Conservation (phyloP, 2,113 vertebrate genomes). For the Girardinichthys multiradiatus region DNA sequence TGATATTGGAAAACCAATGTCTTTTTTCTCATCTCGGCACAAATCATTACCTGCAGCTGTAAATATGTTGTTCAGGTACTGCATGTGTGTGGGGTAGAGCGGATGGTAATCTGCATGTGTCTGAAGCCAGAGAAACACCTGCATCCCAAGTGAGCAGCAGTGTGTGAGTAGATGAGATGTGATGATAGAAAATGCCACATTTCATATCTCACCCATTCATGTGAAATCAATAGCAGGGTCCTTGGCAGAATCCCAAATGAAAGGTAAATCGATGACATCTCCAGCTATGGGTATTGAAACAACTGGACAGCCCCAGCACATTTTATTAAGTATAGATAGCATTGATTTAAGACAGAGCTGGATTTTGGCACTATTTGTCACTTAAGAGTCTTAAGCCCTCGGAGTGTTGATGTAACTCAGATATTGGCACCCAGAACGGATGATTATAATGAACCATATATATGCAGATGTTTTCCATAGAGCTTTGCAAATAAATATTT, state of each 20-base stretch:
- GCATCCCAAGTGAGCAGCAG: constrained; percentile 12
- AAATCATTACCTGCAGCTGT: background rate
- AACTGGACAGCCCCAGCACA: constrained; percentile 59
- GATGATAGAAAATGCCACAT: constrained; percentile 56
- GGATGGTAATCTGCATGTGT: constrained; percentile 7
- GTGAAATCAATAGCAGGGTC: constrained; percentile 71
- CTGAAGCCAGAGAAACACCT: constrained; percentile 9
- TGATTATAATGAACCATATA: background rate
- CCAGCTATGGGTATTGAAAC: constrained; percentile 62
- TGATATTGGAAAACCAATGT: constrained; percentile 21
- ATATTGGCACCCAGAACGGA: background rate
- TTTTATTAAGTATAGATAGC: constrained; percentile 60
- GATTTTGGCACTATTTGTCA: constrained; percentile 25
- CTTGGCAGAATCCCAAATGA: constrained; percentile 70
- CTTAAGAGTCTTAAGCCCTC: constrained; percentile 7
- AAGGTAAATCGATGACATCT: constrained; percentile 77
- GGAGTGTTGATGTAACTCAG: background rate
- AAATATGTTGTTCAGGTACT: constrained; percentile 8
- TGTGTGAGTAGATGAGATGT: constrained; percentile 25
- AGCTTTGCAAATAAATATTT: background rate
- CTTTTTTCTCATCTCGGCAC: too few species aligned
- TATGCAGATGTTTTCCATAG: background rate
- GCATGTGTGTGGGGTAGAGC: too few species aligned
- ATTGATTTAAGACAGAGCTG: constrained; percentile 67
- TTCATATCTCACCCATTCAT: constrained; percentile 62